Evolutionary conservation across 2,113 vertebrate genomes (phyloP), one percentile per base, ranked within the genome.

Genomic region (Nyctereutes procyonoides): DNA sequence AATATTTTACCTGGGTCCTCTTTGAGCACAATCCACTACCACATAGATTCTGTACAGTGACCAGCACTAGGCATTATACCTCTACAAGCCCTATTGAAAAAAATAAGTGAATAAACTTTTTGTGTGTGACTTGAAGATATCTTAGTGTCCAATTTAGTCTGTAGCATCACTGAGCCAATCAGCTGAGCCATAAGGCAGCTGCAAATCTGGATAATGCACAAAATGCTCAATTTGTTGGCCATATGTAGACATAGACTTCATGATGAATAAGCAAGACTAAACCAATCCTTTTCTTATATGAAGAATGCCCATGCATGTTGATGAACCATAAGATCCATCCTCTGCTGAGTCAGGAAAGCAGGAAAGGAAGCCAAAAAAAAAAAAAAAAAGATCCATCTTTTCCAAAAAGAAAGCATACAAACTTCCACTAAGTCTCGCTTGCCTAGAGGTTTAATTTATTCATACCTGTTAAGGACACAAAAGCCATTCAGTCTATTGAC

Each of bases 401-500:
- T 89, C 79, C 38, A 82, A 74, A 93, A 96, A 93, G 38, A 89
- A 96, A 95, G 55, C 62, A 69, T 93, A 92, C 95, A 97, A 96
- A 43, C 16, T 83, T 91, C 80, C 74, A 98, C 96, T 95, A 96
- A 97, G 82, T 43, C 98, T 97, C 48, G 96, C 98, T 98, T 98
- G 97, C 94, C 90, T 96, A 60, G 94, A 94, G 65, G 93, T 97
- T 97, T 98, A 98, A 98, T 98, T 98, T 98, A 97, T 95, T 82
- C 96, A 94, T 96, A 98, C 97, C 97, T 98, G 73, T 95, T 89
- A 98, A 88, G 43, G 82, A 98, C 69, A 98, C 38, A 97, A 96
- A 81, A 96, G 30, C 91, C 51, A 94, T 82, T 98, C 20, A 77
- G 28, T 88, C 63, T 98, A 58, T 93, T 97, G 79, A 96, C 30